These are phyloP conservation scores for Eledona agricola DNA, from an alignment of 2,888 invertebrate genomes.

Conservation along the genomic window DNA sequence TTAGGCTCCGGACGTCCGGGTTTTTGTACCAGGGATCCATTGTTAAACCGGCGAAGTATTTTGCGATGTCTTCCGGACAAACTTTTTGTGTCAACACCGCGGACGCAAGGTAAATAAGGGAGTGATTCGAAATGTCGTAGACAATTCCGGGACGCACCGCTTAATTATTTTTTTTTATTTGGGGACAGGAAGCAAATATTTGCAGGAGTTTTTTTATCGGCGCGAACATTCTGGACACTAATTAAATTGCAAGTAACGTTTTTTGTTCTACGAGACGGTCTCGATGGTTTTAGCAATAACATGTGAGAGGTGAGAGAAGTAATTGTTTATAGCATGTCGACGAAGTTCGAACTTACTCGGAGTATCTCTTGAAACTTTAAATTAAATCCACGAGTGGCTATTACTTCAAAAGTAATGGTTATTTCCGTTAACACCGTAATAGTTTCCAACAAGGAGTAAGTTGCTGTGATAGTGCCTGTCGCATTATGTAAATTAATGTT, in stretches of 20 bases:
- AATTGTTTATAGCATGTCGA: slow-evolving; percentile 49
- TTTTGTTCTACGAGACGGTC: too few species aligned
- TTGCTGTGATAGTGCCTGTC: too few species aligned
- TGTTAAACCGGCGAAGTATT: slow-evolving; percentile 11
- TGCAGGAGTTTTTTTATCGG: too few species aligned
- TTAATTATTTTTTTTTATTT: too few species aligned
- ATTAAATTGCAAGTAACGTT: too few species aligned
- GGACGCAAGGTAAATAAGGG: neutral
- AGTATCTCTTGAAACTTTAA: slow-evolving; percentile 46
- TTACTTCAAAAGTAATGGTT: slow-evolving; percentile 24
- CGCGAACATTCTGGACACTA: too few species aligned
- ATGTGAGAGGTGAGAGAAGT: slow-evolving; percentile 18
- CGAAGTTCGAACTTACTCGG: slow-evolving; percentile 44
- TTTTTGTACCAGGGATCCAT: slow-evolving; percentile 15
- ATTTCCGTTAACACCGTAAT: slow-evolving; percentile 20
- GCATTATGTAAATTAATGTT: too few species aligned
- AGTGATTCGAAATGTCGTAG: slow-evolving; percentile 5
- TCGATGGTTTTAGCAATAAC: too few species aligned
- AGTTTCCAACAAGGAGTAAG: too few species aligned
- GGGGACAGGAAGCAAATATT: too few species aligned
- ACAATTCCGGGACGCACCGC: too few species aligned
- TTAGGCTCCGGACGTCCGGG: slow-evolving; percentile 35
- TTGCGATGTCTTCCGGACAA: slow-evolving; percentile 7
- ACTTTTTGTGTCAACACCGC: slow-evolving; percentile 21
- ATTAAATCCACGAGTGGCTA: slow-evolving; percentile 40